phyloP scores from a whole-genome alignment of 2,113 vertebrate genomes.

The Taxidea taxus region DNA sequence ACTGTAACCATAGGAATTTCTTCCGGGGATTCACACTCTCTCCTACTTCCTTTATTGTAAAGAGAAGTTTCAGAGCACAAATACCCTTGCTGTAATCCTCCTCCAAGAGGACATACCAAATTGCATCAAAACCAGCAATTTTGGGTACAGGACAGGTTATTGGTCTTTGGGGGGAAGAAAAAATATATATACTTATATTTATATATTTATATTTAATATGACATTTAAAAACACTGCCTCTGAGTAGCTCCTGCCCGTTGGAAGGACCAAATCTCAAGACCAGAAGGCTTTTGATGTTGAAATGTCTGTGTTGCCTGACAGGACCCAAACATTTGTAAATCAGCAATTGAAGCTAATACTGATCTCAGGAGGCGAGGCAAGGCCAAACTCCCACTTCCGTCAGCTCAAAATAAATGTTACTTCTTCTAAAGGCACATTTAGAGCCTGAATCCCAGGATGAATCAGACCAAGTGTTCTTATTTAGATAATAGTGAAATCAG shows the following conservation, averaged over 20 bases:
- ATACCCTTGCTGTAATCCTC: not conserved
- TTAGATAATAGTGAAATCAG: conserved; percentile 46
- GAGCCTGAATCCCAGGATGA: conserved; percentile 11
- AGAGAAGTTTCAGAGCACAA: not conserved
- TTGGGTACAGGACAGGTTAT: not conserved
- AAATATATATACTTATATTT: too few species aligned
- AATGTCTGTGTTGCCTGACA: not conserved
- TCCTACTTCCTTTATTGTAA: not conserved
- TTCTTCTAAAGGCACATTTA: not conserved
- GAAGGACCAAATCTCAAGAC: not conserved
- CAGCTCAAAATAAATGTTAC: not conserved
- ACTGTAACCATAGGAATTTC: not conserved
- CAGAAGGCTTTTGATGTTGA: not conserved
- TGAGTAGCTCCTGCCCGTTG: not conserved
- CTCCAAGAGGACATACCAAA: not conserved
- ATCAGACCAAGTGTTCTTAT: conserved; percentile 30
- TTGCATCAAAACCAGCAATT: not conserved
- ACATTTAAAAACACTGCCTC: not conserved
- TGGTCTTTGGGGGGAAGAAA: not conserved
- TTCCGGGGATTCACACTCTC: not conserved
- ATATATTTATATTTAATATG: not conserved
- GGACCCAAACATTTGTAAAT: not conserved
- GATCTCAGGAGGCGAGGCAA: not conserved
- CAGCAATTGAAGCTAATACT: not conserved
- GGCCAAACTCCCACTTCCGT: not conserved